Evolutionary conservation across 2,113 vertebrate genomes (phyloP).

Genomic region (Paradisaea rubra): DNA sequence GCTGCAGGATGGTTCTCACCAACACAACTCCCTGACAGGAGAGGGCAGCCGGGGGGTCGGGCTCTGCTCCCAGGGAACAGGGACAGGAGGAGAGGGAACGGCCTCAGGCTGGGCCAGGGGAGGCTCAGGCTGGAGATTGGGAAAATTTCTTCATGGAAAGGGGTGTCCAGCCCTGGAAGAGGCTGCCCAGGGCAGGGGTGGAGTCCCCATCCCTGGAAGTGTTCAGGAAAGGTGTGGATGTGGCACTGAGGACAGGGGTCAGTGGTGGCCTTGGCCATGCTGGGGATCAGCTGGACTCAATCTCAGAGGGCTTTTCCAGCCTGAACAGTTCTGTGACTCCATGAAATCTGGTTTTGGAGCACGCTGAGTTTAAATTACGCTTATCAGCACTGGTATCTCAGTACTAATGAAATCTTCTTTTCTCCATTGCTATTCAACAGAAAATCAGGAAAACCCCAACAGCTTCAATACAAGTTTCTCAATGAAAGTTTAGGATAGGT

Average conservation of each 20-base stretch:
- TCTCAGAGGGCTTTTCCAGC: not conserved
- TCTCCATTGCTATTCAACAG: not conserved
- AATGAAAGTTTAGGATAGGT: not conserved
- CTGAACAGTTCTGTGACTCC: not conserved
- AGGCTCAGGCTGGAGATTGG: rapidly evolving
- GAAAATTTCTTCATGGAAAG: not conserved
- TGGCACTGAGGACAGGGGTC: not conserved
- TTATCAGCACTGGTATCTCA: not conserved
- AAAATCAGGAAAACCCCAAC: not conserved
- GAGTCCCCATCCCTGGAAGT: not conserved
- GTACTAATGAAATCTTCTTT: not conserved
- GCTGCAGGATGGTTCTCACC: not conserved
- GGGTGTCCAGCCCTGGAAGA: not conserved
- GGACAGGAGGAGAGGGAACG: rapidly evolving
- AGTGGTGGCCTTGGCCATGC: not conserved
- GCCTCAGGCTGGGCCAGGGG: not conserved
- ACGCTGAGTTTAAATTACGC: rapidly evolving
- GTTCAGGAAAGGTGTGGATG: not conserved
- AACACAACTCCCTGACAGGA: not conserved
- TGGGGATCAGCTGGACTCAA: not conserved
- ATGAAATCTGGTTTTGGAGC: not conserved
- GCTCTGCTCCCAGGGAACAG: not conserved
- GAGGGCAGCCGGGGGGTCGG: rapidly evolving
- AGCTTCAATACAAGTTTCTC: not conserved
- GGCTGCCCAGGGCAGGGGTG: not conserved